phyloP scores from a whole-genome alignment of 2,113 vertebrate genomes.

The Theristicus caerulescens region DNA sequence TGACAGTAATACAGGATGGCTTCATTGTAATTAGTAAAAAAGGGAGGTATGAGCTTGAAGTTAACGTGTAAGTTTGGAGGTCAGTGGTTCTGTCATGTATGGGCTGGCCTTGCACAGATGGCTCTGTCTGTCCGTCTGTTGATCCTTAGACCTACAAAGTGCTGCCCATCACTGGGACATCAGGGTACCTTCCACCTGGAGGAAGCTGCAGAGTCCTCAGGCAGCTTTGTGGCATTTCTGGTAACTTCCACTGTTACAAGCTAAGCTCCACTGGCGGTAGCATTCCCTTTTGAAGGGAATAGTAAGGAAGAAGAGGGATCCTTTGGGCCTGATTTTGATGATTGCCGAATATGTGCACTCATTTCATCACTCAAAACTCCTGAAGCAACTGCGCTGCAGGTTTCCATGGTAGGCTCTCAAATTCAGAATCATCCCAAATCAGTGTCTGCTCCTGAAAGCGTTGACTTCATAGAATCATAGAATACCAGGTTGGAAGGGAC shows the following conservation, averaged over 20 bases:
- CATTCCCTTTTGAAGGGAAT: not conserved
- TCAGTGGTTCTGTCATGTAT: not conserved
- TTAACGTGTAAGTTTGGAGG: not conserved
- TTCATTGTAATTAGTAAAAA: not conserved
- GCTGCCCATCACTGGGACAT: not conserved
- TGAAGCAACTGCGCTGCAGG: not conserved
- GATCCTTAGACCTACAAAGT: not conserved
- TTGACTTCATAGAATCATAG: not conserved
- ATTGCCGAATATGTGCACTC: not conserved
- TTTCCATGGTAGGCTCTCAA: not conserved
- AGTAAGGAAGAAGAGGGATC: not conserved
- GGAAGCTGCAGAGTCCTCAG: not conserved
- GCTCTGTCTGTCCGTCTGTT: not conserved
- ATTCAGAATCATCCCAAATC: not conserved
- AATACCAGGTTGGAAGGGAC: too few relatives aligned
- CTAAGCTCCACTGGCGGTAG: not conserved
- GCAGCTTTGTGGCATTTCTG: not conserved
- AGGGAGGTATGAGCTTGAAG: not conserved
- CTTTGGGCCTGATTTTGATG: not conserved
- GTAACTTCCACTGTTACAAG: not conserved
- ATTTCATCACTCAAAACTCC: not conserved
- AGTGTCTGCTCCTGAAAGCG: not conserved
- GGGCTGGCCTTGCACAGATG: not conserved
- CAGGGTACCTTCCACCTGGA: not conserved
- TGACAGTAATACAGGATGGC: not conserved